phyloP scores from a whole-genome alignment of 2,888 invertebrate genomes.

The Sminthurides aquaticus region DNA sequence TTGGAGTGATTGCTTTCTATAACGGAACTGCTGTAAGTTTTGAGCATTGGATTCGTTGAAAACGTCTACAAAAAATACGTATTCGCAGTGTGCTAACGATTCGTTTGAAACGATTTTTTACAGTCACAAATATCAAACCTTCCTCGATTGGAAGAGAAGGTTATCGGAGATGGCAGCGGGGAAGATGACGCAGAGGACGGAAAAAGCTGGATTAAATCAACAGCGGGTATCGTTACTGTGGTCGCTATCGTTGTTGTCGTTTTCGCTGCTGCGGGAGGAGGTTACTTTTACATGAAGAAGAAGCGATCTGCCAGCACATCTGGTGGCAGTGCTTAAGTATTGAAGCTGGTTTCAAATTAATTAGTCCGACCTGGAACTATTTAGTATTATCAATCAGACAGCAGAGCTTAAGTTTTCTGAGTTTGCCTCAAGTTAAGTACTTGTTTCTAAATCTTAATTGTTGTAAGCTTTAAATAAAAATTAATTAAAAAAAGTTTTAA shows the following conservation, averaged over 20 bases:
- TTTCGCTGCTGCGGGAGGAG: constrained; percentile 8
- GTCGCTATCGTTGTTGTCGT: constrained; percentile 8
- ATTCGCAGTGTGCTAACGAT: background rate
- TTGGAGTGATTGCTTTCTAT: background rate
- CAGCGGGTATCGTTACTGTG: constrained; percentile 13
- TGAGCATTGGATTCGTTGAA: background rate
- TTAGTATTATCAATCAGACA: too few relatives aligned
- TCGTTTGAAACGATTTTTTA: too few relatives aligned
- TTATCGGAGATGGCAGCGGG: background rate
- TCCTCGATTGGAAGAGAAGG: background rate
- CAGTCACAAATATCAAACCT: background rate
- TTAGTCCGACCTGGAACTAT: too few relatives aligned
- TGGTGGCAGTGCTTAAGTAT: too few relatives aligned
- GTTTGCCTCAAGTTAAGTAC: too few relatives aligned
- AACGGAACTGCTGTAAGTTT: background rate
- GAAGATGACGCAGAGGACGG: background rate
- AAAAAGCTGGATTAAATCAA: constrained; percentile 12
- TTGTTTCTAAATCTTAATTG: too few relatives aligned
- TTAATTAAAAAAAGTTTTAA: too few relatives aligned
- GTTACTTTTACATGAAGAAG: constrained; percentile 15
- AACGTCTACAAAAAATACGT: background rate
- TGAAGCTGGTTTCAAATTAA: too few relatives aligned
- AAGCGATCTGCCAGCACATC: background rate
- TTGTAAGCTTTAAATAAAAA: too few relatives aligned
- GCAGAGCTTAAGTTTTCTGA: too few relatives aligned